Percentiles rank a stretch among this genome's conserved stretches.
These are phyloP conservation scores for human (Homo sapiens) DNA, from an alignment of 2,113 vertebrate genomes.

Conservation along the genomic window GRCh38 chr15:97220001-97220500, in stretches of 20 bases:
- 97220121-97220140: background rate
- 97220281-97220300: background rate
- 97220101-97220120: background rate
- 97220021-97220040: background rate
- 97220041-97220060: background rate
- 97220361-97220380: background rate
- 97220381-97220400: accelerated
- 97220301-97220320: background rate
- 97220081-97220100: background rate
- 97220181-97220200: background rate
- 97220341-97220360: background rate
- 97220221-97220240: background rate
- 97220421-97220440: background rate
- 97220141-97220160: background rate
- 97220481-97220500: background rate
- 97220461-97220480: background rate
- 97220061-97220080: background rate
- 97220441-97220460: background rate
- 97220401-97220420: background rate
- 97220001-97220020: background rate
- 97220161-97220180: background rate
- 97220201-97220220: background rate
- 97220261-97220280: background rate
- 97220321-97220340: background rate
- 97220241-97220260: background rate